These are phyloP conservation scores for Pemphredon lugubris DNA, from an alignment of 2,888 invertebrate genomes.

Conservation along the genomic window DNA sequence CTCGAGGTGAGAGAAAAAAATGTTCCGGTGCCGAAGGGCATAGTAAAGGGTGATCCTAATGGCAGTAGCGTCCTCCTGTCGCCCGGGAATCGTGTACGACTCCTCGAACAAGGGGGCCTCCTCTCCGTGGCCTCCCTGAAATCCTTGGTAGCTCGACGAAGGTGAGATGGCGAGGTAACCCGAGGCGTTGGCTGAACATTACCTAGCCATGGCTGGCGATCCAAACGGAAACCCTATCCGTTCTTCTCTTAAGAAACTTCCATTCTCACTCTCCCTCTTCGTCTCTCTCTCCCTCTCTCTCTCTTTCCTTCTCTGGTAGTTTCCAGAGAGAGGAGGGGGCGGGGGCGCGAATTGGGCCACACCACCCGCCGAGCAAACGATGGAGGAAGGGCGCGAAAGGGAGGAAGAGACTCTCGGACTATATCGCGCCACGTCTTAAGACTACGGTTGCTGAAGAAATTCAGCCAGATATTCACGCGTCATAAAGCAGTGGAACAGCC, in stretches of 20 bases:
- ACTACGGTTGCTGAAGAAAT: conserved; percentile 52
- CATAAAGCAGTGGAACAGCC: conserved; percentile 73
- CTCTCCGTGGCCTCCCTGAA: conserved; percentile 67
- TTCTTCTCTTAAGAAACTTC: conserved; percentile 68
- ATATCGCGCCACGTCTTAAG: conserved; percentile 65
- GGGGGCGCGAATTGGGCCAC: conserved; percentile 21
- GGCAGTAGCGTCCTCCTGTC: conserved; percentile 72
- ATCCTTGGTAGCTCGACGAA: conserved; percentile 74
- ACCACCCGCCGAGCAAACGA: conserved; percentile 26
- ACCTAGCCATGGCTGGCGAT: conserved; percentile 68
- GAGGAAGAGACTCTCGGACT: conserved; percentile 40
- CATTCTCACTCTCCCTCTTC: conserved; percentile 42
- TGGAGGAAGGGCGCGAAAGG: conserved; percentile 15
- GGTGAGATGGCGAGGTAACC: conserved; percentile 73
- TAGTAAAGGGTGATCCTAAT: conserved; percentile 70
- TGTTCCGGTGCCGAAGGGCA: conserved; percentile 26
- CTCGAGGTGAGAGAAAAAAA: conserved; percentile 25
- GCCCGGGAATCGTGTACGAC: conserved; percentile 65
- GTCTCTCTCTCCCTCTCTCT: too few relatives aligned
- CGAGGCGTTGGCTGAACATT: conserved; percentile 73
- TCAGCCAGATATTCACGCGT: conserved; percentile 74
- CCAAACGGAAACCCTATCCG: conserved; percentile 75
- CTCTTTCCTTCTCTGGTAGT: too few relatives aligned
- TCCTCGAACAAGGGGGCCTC: conserved; percentile 63
- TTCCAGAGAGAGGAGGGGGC: conserved; percentile 7